Conservation (phyloP, 1,140 invertebrate species). For the Drosophila bocqueti region DNA sequence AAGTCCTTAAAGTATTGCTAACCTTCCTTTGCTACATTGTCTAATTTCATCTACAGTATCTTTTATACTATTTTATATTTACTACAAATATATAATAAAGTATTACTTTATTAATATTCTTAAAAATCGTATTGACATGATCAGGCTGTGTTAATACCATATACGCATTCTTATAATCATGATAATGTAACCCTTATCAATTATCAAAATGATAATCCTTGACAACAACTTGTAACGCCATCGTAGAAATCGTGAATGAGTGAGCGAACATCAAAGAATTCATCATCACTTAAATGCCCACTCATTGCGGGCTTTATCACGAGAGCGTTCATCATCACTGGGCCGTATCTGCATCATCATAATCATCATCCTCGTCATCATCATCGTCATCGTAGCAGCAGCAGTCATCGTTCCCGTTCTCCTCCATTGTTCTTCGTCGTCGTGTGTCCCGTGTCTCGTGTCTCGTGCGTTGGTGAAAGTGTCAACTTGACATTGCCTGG, state of each 20-base stretch:
- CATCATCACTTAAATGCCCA: constrained; percentile 8
- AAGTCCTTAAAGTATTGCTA: too few relatives aligned
- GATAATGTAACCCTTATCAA: neutral
- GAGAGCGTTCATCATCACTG: constrained; percentile 26
- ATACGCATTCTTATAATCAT: neutral
- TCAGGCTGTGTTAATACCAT: neutral
- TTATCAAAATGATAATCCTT: neutral
- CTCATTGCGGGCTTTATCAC: constrained; percentile 25
- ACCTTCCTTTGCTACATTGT: too few relatives aligned
- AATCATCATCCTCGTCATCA: neutral
- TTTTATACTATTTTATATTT: too few relatives aligned
- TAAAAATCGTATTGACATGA: neutral
- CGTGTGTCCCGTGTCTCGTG: constrained; percentile 31
- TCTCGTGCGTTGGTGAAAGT: constrained; percentile 75
- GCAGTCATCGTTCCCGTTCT: constrained; percentile 27
- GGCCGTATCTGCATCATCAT: constrained; percentile 33
- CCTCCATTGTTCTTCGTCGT: constrained; percentile 25
- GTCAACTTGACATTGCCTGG: constrained; percentile 82
- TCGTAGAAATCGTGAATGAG: neutral
- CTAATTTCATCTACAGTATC: too few relatives aligned
- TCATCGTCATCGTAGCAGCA: constrained; percentile 1
- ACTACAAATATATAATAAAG: neutral
- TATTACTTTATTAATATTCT: neutral
- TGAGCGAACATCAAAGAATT: constrained; percentile 22
- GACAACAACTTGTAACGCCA: constrained; percentile 4